Percentiles rank a stretch among this genome's conserved stretches.
Conservation (phyloP, 2,888 invertebrate species). For the Agrotis segetum region DNA sequence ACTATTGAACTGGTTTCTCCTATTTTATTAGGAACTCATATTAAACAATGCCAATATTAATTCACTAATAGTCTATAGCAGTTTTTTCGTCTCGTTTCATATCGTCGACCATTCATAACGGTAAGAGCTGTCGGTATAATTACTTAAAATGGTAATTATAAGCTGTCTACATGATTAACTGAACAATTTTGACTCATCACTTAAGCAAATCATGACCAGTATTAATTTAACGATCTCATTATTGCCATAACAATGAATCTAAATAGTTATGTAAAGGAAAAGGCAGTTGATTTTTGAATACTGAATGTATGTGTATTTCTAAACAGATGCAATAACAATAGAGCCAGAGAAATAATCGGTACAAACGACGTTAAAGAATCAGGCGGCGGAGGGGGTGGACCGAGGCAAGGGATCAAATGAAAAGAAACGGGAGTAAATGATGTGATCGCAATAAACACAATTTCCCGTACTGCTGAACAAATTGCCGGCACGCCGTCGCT, state of each 20-base stretch:
- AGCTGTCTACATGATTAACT: slow-evolving; percentile 27
- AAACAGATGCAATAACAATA: slow-evolving; percentile 14
- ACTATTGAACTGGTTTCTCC: slow-evolving; percentile 57
- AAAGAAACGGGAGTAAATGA: slow-evolving; percentile 73
- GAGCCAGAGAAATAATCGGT: background rate
- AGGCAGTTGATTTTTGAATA: background rate
- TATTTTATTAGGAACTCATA: slow-evolving; percentile 52
- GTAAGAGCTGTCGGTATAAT: slow-evolving; percentile 43
- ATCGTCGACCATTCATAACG: slow-evolving; percentile 34
- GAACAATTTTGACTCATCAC: slow-evolving; percentile 9
- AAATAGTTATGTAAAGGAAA: background rate
- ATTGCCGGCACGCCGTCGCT: slow-evolving; percentile 69
- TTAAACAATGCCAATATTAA: slow-evolving; percentile 44
- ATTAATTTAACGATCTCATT: too few species aligned
- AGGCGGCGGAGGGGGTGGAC: slow-evolving; percentile 51
- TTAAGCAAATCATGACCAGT: background rate
- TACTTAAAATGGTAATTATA: slow-evolving; percentile 48
- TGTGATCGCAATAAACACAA: slow-evolving; percentile 77
- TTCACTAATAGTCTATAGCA: slow-evolving; percentile 48
- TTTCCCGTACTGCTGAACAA: slow-evolving; percentile 72
- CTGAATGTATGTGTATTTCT: too few species aligned
- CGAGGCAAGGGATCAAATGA: slow-evolving; percentile 66
- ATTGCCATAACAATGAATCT: too few species aligned
- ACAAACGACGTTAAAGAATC: slow-evolving; percentile 37
- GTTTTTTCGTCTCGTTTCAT: slow-evolving; percentile 36